A percentile compares a stretch with the other conserved stretches of the same genome.
Conservation (phyloP, 2,797 vertebrate genomes). For the Sphenodon punctatus region DNA sequence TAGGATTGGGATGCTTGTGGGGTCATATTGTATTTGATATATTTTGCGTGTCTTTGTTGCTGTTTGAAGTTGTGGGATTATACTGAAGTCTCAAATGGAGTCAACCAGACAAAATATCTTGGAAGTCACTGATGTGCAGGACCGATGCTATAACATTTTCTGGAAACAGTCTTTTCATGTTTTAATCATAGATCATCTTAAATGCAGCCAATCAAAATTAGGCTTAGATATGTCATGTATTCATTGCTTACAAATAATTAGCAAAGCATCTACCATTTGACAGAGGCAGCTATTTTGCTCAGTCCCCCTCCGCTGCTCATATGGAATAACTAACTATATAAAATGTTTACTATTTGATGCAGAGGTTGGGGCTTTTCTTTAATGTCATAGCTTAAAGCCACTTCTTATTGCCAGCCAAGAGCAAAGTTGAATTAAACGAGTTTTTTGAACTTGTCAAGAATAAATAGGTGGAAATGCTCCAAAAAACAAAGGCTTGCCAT, state of each 20-base stretch:
- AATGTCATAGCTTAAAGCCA: neutral
- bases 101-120: too few species aligned
- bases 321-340: neutral
- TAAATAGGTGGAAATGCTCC: neutral
- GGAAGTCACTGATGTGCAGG: neutral
- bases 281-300: neutral
- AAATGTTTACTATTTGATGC: conserved; percentile 2
- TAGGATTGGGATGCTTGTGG: too few species aligned
- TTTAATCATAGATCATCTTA: conserved; percentile 1
- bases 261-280: neutral
- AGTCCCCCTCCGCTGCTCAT: neutral
- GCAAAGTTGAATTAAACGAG: conserved; percentile 23
- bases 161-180: neutral
- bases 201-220: neutral
- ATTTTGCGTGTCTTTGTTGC: too few species aligned
- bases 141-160: neutral
- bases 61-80: too few species aligned
- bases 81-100: too few species aligned
- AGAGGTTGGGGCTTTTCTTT: neutral
- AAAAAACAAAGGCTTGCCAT: neutral
- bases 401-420: conserved; percentile 12
- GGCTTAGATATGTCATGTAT: neutral
- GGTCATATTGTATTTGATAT: fast-evolving
- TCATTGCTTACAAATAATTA: conserved; percentile 6
- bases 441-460: conserved; percentile 30